Base-by-base conservation (phyloP, 1,140 invertebrate species). In the Pachyrhynchus sulphureomaculatus region DNA sequence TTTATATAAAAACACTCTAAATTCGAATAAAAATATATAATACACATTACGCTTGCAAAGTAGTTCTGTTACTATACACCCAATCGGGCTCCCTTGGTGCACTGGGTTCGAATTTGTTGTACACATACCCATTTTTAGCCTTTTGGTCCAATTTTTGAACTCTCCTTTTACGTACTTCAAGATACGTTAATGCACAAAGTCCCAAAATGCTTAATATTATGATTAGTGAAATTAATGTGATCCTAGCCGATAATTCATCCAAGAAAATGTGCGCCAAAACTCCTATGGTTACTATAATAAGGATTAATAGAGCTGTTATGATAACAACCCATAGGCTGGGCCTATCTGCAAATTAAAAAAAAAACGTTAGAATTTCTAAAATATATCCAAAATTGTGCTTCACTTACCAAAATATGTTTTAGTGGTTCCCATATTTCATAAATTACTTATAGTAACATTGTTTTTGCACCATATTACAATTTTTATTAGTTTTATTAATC, bases 211-310 rank as follows among this genome's bases (percentile, higher is more conserved):
- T 15, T 9, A 57, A 10, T 10, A 57, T 10, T 8, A 57, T 23
- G 6, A 57, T 57, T 29, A 57, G 37, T 13, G 17, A 13, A 12
- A 57, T 48, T 10, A 57, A 17, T n/a, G 47, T 17, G 23, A 57
- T 20, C 23, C 54, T 57, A 2, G 54, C 29, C 9, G 29, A n/a
- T 6, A 36, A 42, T 37, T 57, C 54, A n/a, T 37, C 42, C 26
- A 47, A 13, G 10, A 48, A 37, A 8, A 57, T 24, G 47, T 15
- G 10, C 6, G 8, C 29, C 13, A 36, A 6, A 20, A 57, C 54
- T 47, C 54, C 54, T 48, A 20, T 13, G 6, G 54, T 57, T 4
- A 57, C 54, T 36, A 57, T 47, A 20, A 48, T 33, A 13, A 57
- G n/a, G 24, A 57, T 57, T 5, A 57, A 29, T 9, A 36, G 21